These are phyloP conservation scores for Melinopterus prodromus DNA, from an alignment of 2,888 invertebrate species.

Conservation along the genomic window DNA sequence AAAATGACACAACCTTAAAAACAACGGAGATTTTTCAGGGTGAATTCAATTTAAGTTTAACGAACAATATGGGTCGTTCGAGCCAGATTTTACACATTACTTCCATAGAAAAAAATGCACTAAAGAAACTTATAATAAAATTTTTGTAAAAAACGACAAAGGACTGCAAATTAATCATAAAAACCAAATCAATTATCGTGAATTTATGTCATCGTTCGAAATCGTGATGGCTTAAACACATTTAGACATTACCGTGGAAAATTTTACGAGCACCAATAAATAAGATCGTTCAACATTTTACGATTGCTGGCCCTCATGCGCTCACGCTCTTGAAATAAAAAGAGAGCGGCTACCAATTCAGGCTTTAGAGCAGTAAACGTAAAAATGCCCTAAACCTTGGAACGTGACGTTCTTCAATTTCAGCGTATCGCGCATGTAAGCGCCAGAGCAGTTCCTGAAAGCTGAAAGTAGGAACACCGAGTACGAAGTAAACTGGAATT, in stretches of 20 bases:
- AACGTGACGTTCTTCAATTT: neutral
- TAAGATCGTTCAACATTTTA: neutral
- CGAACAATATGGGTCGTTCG: too few relatives aligned
- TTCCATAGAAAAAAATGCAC: too few relatives aligned
- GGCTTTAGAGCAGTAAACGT: neutral
- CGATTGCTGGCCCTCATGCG: neutral
- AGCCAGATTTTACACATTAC: too few relatives aligned
- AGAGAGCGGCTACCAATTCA: neutral
- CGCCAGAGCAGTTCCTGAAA: neutral
- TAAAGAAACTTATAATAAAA: too few relatives aligned
- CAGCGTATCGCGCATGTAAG: neutral
- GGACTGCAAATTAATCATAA: neutral
- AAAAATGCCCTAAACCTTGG: neutral
- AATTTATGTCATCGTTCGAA: neutral
- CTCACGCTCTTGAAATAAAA: neutral
- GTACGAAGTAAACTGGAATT: neutral
- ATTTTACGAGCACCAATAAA: neutral
- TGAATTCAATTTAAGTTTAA: too few relatives aligned
- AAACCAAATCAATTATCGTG: constrained; percentile 7
- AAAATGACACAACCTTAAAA: too few relatives aligned
- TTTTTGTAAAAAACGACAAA: constrained; percentile 21
- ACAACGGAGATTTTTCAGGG: too few relatives aligned
- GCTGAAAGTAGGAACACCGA: neutral
- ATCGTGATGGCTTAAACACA: neutral
- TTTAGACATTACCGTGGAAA: neutral